These are phyloP conservation scores for Xanthia icteritia DNA, from an alignment of 2,888 invertebrate genomes.

Conservation along the genomic window DNA sequence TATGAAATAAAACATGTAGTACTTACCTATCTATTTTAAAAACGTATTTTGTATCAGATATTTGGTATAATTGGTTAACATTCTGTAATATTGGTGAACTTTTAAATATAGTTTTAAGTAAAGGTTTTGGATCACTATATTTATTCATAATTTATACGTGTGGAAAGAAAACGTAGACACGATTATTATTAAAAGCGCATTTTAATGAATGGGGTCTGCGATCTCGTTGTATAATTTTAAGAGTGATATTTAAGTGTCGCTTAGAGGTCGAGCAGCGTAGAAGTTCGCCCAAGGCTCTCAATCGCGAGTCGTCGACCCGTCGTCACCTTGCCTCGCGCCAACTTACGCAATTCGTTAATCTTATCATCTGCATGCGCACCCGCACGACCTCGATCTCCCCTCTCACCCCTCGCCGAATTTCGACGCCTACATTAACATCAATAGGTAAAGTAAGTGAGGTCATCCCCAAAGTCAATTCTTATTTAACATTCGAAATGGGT, in stretches of 20 bases:
- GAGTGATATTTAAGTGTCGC: conserved; percentile 78
- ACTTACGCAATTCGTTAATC: conserved; percentile 90
- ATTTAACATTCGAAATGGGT: conserved; percentile 71
- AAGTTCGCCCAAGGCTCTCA: conserved; percentile 86
- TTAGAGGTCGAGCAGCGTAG: conserved; percentile 85
- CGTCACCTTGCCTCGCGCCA: conserved; percentile 88
- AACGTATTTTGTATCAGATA: not conserved
- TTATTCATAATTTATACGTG: conserved; percentile 32
- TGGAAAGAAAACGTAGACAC: conserved; percentile 18
- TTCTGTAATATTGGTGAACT: conserved; percentile 4
- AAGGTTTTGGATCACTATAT: conserved; percentile 11
- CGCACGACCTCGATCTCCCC: conserved; percentile 83
- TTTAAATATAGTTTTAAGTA: not conserved
- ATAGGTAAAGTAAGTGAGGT: conserved; percentile 72
- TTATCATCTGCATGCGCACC: conserved; percentile 89
- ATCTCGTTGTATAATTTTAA: conserved; percentile 64
- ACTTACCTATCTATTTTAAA: not conserved
- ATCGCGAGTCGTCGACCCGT: conserved; percentile 87
- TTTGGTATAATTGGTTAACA: not conserved
- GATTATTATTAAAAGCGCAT: conserved; percentile 25
- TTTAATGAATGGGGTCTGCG: conserved; percentile 58
- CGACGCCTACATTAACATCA: conserved; percentile 72
- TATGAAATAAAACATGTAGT: conserved; percentile 16
- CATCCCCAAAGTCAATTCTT: conserved; percentile 70
- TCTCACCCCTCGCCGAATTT: conserved; percentile 85